A percentile compares a stretch with the other conserved stretches of the same genome.
These are phyloP conservation scores for Trypoxylus dichotomus DNA, from an alignment of 1,140 invertebrate species.

Conservation along the genomic window DNA sequence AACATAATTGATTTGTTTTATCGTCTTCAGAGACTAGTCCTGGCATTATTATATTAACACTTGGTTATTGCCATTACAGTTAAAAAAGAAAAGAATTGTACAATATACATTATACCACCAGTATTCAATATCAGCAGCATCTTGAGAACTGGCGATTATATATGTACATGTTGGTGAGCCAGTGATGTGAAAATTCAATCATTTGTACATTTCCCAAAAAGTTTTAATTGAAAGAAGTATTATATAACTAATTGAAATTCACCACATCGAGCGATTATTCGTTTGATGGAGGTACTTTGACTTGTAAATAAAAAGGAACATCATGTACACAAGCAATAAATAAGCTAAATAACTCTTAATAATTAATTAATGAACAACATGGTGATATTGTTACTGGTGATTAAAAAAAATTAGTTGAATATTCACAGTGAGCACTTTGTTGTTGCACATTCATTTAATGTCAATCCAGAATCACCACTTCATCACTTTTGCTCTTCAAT, in stretches of 20 bases:
- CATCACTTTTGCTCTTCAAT: constrained; percentile 55
- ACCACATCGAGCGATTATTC: background rate
- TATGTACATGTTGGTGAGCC: constrained; percentile 22
- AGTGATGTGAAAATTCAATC: constrained; percentile 20
- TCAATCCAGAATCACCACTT: constrained; percentile 53
- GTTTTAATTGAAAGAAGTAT: constrained; percentile 4
- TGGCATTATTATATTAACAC: constrained; percentile 34
- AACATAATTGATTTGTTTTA: constrained; percentile 30
- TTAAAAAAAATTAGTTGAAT: constrained; percentile 38
- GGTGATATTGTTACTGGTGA: constrained; percentile 40
- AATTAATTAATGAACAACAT: constrained; percentile 29
- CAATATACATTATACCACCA: constrained; percentile 37
- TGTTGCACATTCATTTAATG: constrained; percentile 20
- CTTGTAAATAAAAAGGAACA: constrained; percentile 29
- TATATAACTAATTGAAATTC: constrained; percentile 15
- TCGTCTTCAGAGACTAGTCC: constrained; percentile 39
- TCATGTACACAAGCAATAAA: constrained; percentile 30
- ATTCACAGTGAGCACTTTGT: constrained; percentile 42
- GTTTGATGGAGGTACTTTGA: constrained; percentile 22
- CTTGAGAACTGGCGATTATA: constrained; percentile 8
- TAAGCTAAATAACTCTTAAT: constrained; percentile 20
- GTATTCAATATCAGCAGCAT: constrained; percentile 26
- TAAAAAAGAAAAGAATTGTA: constrained; percentile 37
- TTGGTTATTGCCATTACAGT: constrained; percentile 38
- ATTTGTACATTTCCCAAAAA: constrained; percentile 21